A percentile compares a stretch with the other conserved stretches of the same genome.
Evolutionary conservation across 92 coral and sea anemone species (phyloP).

Genomic region (Pocillopora grandis): DNA sequence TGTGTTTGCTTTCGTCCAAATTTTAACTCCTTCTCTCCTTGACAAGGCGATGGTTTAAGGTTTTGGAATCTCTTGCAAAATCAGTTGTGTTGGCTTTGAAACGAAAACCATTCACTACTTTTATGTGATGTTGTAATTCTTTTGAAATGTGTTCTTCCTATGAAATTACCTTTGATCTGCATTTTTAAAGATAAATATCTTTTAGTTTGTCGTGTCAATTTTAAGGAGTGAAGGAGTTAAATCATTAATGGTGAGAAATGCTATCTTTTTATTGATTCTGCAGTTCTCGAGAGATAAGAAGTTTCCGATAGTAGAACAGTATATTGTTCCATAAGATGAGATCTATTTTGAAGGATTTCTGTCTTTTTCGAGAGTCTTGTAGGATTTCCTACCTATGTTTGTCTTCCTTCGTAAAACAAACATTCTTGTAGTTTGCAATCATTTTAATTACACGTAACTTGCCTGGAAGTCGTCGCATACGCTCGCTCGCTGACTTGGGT

Average conservation of each 20-base stretch:
- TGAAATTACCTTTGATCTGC: no score
- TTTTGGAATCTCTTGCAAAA: no score
- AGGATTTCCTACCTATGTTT: slow-evolving; percentile 20
- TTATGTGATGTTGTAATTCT: background rate
- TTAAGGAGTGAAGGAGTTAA: background rate
- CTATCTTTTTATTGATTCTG: slow-evolving; percentile 32
- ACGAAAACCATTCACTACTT: background rate
- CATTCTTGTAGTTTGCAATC: background rate
- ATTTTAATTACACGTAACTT: background rate
- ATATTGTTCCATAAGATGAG: background rate
- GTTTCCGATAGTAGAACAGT: background rate
- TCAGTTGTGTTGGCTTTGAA: no score
- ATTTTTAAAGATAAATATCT: background rate
- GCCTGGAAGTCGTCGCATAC: background rate
- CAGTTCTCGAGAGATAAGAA: slow-evolving; percentile 29
- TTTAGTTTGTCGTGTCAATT: no score
- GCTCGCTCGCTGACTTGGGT: background rate
- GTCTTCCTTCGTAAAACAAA: background rate
- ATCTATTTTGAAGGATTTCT: slow-evolving; percentile 22
- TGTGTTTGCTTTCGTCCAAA: background rate
- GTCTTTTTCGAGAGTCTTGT: slow-evolving; percentile 24
- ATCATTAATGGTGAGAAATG: slow-evolving; percentile 17
- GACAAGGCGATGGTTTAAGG: no score
- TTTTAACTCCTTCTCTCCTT: background rate
- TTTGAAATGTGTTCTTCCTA: no score